phyloP scores from a whole-genome alignment of 2,113 vertebrate species.

The Lontra canadensis region DNA sequence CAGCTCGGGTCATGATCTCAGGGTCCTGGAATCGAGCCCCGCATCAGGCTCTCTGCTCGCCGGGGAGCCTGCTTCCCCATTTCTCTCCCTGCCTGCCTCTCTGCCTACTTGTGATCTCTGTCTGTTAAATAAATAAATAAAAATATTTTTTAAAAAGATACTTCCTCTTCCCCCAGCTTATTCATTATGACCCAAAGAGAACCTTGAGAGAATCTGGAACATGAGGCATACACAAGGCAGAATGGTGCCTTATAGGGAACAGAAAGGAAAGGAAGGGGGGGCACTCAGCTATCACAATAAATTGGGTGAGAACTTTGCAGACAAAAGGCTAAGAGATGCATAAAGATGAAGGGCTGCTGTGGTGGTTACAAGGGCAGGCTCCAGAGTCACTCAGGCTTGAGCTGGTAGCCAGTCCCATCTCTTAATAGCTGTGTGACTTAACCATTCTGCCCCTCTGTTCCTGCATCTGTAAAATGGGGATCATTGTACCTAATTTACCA shows the following conservation, averaged over 20 bases:
- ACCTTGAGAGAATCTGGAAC: not conserved
- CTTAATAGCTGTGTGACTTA: not conserved
- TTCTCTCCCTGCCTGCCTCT: too few relatives aligned
- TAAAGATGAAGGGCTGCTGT: not conserved
- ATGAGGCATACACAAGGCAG: not conserved
- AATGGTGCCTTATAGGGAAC: not conserved
- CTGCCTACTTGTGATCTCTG: too few relatives aligned
- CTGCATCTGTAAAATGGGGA: not conserved
- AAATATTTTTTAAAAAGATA: not conserved
- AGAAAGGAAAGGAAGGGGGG: not conserved
- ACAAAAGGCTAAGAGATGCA: not conserved
- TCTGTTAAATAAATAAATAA: too few relatives aligned
- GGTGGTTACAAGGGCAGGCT: not conserved
- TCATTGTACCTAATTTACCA: not conserved
- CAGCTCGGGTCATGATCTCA: too few relatives aligned
- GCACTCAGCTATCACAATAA: not conserved
- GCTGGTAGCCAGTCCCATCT: not conserved
- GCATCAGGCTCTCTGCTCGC: too few relatives aligned
- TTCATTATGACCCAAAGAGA: not conserved
- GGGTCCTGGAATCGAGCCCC: too few relatives aligned
- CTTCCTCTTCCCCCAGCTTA: not conserved
- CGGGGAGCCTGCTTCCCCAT: too few relatives aligned
- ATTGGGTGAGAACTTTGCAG: not conserved
- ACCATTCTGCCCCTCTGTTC: not conserved
- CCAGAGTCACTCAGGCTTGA: not conserved